Base-by-base conservation (phyloP, 2,113 vertebrate species). In the Hemicordylus capensis region DNA sequence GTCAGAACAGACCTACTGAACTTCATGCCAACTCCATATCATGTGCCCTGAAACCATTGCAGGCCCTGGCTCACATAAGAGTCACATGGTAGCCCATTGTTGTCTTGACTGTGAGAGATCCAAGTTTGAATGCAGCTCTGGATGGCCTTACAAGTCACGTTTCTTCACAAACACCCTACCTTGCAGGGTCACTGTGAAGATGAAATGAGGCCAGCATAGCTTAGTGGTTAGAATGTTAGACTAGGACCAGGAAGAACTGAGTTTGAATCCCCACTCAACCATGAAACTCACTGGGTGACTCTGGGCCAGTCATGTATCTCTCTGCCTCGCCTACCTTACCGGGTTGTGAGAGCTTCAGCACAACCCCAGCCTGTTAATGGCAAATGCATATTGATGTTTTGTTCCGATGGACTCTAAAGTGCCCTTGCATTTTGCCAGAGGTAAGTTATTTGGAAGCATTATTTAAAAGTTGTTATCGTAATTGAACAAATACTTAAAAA, bases 401-500 rank as follows among this genome's bases (percentile, higher is more conserved):
- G 0, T 44, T n/a, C 34, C 39, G 59, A 66, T 77, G 0, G 37
- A 59, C 1, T 0, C 79, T 34, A 0, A 59, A 89, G 66, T 0
- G 22, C 4, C 92, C 70, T 78, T 0, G 51, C 39, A 1, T 88
- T 84, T 69, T 58, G 83, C 56, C 70, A 19, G 85, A 85, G 75
- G 0, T 37, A 69, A 56, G 88, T 95, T 89, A 44, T 90, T 81
- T 89, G 87, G 48, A 78, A 87, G 74, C 73, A 76, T 83, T 89
- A 92, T 91, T 78, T 85, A 85, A 39, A 86, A 87, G 83, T 83
- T 84, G 77, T 88, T 89, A 80, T 79, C 86, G 58, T 89, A 87
- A 90, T 83, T 86, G 91, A 80, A 87, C 86, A 76, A 89, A 97
- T 95, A 94, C 95, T 97, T 94, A 82, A 96, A 95, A 93, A 95